A percentile compares a stretch with the other conserved stretches of the same genome.
These are phyloP conservation scores for Heliconius hewitsoni DNA, from an alignment of 1,140 invertebrate genomes.

Conservation along the genomic window DNA sequence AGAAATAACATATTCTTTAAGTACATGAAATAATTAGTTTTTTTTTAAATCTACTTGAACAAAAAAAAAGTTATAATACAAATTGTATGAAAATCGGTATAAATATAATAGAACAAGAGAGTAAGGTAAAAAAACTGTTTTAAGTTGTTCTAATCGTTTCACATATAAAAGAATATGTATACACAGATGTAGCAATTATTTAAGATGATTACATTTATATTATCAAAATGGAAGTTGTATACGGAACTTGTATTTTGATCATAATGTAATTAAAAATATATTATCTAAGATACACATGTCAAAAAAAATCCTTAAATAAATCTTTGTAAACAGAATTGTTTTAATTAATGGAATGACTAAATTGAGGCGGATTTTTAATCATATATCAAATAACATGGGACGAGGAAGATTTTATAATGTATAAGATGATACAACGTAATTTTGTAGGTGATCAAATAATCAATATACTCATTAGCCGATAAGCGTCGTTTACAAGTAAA, in stretches of 20 bases:
- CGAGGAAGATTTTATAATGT: too few relatives aligned
- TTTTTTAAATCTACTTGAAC: background rate
- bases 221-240: background rate
- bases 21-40: background rate
- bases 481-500: too few relatives aligned
- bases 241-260: background rate
- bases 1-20: background rate
- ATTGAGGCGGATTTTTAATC: background rate
- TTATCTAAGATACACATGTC: background rate
- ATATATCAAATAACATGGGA: background rate
- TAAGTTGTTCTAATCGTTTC: background rate
- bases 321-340: background rate
- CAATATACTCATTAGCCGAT: too few relatives aligned
- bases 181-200: background rate
- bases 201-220: background rate
- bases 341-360: conserved; percentile 3
- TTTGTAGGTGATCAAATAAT: too few relatives aligned
- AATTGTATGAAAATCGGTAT: background rate
- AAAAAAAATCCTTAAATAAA: background rate
- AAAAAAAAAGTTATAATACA: background rate
- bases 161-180: background rate
- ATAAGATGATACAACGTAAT: too few relatives aligned
- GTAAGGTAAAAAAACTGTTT: too few relatives aligned
- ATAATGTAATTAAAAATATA: too few relatives aligned
- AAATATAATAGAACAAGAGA: too few relatives aligned